Percentiles rank a stretch among this genome's conserved stretches.
phyloP scores from a whole-genome alignment of 2,113 vertebrate species.

The Myodes glareolus region DNA sequence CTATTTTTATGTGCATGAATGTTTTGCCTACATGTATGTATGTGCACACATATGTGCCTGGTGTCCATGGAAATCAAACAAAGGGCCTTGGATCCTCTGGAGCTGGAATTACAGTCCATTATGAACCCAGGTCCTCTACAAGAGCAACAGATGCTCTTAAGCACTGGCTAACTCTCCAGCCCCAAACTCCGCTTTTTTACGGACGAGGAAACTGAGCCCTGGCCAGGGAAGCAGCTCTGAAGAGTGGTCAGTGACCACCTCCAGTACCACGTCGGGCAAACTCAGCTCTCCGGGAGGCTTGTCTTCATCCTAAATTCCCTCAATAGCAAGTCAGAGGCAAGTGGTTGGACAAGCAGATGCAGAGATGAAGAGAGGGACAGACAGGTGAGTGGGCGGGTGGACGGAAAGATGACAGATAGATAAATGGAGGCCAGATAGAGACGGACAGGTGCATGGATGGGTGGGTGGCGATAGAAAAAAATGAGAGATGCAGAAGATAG shows the following conservation, averaged over 20 bases:
- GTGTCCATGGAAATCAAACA: neutral
- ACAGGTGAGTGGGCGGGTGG: neutral
- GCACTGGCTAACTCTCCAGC: neutral
- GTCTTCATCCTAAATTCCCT: neutral
- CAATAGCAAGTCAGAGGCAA: neutral
- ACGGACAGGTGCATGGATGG: rapidly evolving
- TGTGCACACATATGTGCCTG: neutral
- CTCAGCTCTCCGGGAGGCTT: neutral
- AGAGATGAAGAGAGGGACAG: neutral
- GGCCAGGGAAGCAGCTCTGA: neutral
- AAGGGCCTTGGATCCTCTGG: neutral
- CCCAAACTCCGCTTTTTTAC: neutral
- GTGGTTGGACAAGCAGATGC: neutral
- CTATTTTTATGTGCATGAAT: neutral
- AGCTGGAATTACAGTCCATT: neutral
- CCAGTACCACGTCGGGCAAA: neutral
- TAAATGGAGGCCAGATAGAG: neutral
- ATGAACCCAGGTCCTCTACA: neutral
- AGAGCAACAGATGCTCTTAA: neutral
- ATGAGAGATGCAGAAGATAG: neutral
- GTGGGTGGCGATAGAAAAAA: rapidly evolving
- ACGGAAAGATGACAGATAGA: neutral
- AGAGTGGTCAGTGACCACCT: neutral
- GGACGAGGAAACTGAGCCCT: neutral
- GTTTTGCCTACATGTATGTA: neutral